These are phyloP conservation scores for Polyommatus iphigenia DNA, from an alignment of 2,888 invertebrate genomes.

Conservation along the genomic window DNA sequence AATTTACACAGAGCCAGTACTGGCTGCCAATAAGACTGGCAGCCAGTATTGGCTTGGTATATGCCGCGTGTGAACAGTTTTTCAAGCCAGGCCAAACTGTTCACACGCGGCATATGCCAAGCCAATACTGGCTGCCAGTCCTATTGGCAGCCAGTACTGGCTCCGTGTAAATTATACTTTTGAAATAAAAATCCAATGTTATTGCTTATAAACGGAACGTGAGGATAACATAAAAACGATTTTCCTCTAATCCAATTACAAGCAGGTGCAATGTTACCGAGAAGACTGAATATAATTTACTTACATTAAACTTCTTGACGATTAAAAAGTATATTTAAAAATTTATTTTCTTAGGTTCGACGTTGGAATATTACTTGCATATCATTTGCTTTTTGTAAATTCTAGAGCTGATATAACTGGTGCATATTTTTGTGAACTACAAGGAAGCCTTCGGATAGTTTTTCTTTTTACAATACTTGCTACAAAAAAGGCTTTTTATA, in stretches of 20 bases:
- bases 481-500: background rate
- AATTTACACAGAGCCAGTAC: too few species aligned
- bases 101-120: too few species aligned
- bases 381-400: too few species aligned
- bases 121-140: too few species aligned
- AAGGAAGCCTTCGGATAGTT: background rate
- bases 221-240: background rate
- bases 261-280: background rate
- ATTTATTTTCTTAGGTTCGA: background rate
- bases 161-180: too few species aligned
- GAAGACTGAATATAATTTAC: background rate
- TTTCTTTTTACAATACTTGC: background rate
- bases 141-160: too few species aligned
- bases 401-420: background rate
- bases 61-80: too few species aligned
- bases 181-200: slow-evolving; percentile 1
- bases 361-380: too few species aligned
- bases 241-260: background rate
- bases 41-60: too few species aligned
- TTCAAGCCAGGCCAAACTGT: too few species aligned
- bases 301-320: background rate
- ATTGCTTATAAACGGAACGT: background rate
- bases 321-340: background rate
- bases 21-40: too few species aligned
- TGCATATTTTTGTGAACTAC: background rate